Base-by-base conservation (phyloP, 2,797 vertebrate genomes). In the Furcifer pardalis region DNA sequence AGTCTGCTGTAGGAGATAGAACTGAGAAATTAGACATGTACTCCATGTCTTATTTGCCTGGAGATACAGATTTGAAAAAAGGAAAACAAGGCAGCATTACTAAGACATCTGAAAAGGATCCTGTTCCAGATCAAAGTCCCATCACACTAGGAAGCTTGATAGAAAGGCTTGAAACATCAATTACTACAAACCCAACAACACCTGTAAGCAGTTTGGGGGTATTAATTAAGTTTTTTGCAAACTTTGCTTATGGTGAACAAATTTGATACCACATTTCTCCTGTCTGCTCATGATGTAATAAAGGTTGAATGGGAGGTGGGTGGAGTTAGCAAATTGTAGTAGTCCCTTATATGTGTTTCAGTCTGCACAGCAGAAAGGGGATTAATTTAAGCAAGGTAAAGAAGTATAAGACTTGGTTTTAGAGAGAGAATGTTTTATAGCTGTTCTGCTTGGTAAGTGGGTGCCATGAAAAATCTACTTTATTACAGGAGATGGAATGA, bases 161-260 rank as follows among this genome's bases (percentile, higher is more conserved):
- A 92, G 93, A 92, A 92, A 92, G 92, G 88, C 93, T 92, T 88
- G 94, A 92, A 88, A 91, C 93, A 76, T 89, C 93, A 87, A 87
- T 93, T 86, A 90, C 93, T 90, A 87, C 93, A 77, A 82, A 52
- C n/a, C 56, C 79, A 32, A 56, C 84, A 77, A 23, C 77, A 93
- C 89, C 92, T 95, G 95, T 95, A 95, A 95, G 95, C 93, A 94
- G 93, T 87, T 88, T 89, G 91, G 91, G 93, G 94, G 92, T 91
- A 74, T 32, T 65, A n/a, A 37, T 81, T 86, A 77, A 49, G 65
- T 69, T 62, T 35, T 86, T 52, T 86, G 52, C 73, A 63, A 42
- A 82, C 52, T 86, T 71, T 81, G 71, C 69, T 69, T 75, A 27
- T 30, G 75, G 60, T 35, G n/a, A 52, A 77, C 27, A 65, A 82